phyloP scores from a whole-genome alignment of 1,140 invertebrate genomes.

The Harlomillsia oculata region DNA sequence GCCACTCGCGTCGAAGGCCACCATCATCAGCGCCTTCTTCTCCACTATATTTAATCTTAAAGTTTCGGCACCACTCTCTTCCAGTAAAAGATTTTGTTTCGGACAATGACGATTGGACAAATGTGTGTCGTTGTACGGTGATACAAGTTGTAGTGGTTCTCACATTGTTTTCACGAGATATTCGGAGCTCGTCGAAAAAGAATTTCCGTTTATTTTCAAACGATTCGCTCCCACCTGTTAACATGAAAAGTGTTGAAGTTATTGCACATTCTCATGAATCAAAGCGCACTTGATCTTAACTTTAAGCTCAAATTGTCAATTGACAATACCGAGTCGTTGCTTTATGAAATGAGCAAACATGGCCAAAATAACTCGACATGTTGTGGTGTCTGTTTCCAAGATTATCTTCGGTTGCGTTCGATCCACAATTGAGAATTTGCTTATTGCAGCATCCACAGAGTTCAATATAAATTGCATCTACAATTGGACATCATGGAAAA shows the following conservation, averaged over 20 bases:
- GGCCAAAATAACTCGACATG: constrained; percentile 21
- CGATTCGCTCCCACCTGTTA: constrained; percentile 72
- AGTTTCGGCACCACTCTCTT: constrained; percentile 83
- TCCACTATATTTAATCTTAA: constrained; percentile 80
- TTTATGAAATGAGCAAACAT: constrained; percentile 28
- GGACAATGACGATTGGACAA: constrained; percentile 49
- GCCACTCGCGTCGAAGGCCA: constrained; percentile 84
- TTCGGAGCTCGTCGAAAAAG: constrained; percentile 80
- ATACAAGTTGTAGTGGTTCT: constrained; percentile 65
- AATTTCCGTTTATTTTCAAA: constrained; percentile 92
- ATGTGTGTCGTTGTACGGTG: constrained; percentile 7
- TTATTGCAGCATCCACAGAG: background rate
- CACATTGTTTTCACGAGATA: constrained; percentile 63
- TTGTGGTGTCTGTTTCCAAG: constrained; percentile 21
- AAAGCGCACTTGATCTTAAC: background rate
- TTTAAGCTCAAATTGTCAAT: background rate
- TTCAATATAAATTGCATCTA: constrained; percentile 12
- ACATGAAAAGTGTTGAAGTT: background rate
- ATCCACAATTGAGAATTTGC: constrained; percentile 20
- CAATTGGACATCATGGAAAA: background rate
- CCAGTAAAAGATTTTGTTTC: constrained; percentile 68
- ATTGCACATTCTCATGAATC: background rate
- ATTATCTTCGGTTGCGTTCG: constrained; percentile 23
- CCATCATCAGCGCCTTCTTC: constrained; percentile 87
- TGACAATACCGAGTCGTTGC: constrained; percentile 23